A percentile compares a stretch with the other conserved stretches of the same genome.
These are phyloP conservation scores for Cosmia trapezina DNA, from an alignment of 2,888 invertebrate genomes.

Conservation along the genomic window DNA sequence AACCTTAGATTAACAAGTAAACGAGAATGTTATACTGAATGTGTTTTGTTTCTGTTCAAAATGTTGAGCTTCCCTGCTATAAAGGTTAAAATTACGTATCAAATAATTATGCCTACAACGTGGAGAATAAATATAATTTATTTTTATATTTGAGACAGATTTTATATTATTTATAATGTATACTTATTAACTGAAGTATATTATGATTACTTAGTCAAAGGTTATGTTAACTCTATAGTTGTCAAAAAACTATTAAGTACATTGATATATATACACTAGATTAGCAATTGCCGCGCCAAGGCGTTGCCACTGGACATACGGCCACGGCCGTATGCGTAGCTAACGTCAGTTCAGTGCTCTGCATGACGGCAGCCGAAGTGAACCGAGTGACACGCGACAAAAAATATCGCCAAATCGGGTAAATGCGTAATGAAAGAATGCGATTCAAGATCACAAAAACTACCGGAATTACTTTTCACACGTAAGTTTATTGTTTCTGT, in stretches of 20 bases:
- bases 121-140: not conserved
- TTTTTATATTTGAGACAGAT: not conserved
- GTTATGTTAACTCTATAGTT: not conserved
- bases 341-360: too few species aligned
- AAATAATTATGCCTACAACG: conserved; percentile 3
- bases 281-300: too few species aligned
- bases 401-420: too few species aligned
- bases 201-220: not conserved
- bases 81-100: conserved; percentile 17
- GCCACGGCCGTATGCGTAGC: too few species aligned
- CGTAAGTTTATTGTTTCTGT: too few species aligned
- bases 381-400: too few species aligned
- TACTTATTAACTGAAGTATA: not conserved
- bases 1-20: conserved; percentile 33
- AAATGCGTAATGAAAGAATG: too few species aligned
- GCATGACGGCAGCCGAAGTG: too few species aligned
- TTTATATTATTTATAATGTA: not conserved
- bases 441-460: too few species aligned
- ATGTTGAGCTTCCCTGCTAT: conserved; percentile 35
- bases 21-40: conserved; percentile 11
- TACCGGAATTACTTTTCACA: too few species aligned
- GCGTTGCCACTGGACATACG: too few species aligned
- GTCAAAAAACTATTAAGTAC: not conserved
- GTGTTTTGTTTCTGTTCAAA: conserved; percentile 31
- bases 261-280: too few species aligned